Evolutionary conservation across 2,888 invertebrate genomes (phyloP).

Genomic region (Morpho deidamia): DNA sequence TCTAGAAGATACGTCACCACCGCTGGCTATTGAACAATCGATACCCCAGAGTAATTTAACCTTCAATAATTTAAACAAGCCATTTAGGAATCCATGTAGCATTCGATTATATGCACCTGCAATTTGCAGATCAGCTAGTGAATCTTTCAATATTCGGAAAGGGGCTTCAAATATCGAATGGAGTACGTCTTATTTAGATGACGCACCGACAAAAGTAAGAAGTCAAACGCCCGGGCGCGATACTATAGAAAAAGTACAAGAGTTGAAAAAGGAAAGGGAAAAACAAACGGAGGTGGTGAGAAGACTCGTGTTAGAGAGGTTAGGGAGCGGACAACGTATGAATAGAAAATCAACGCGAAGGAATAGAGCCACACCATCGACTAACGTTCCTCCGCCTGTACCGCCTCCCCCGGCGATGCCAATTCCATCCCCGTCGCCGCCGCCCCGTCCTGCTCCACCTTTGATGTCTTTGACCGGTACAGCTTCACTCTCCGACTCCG

Average conservation of each 20-base stretch:
- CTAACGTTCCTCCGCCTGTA: conserved; percentile 42
- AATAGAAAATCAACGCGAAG: conserved; percentile 39
- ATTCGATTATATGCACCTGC: conserved; percentile 59
- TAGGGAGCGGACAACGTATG: conserved; percentile 53
- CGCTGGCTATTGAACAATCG: conserved; percentile 45
- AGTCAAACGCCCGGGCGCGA: conserved; percentile 59
- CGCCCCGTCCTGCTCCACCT: conserved; percentile 43
- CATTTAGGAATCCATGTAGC: conserved; percentile 37
- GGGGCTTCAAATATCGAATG: conserved; percentile 47
- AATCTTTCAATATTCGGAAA: conserved; percentile 47
- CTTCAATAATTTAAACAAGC: conserved; percentile 12
- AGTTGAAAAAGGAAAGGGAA: conserved; percentile 87
- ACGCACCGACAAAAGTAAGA: conserved; percentile 47
- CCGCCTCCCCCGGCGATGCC: conserved; percentile 52
- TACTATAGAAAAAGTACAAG: conserved; percentile 83
- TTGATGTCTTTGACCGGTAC: conserved; percentile 50
- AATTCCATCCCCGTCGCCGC: conserved; percentile 34
- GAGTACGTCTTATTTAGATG: conserved; percentile 38
- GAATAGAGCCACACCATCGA: conserved; percentile 36
- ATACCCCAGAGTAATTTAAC: conserved; percentile 25
- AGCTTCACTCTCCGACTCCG: conserved; percentile 78
- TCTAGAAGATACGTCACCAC: conserved; percentile 46
- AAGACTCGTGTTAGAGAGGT: conserved; percentile 88
- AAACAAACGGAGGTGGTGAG: conserved; percentile 91
- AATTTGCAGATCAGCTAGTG: conserved; percentile 49